phyloP scores from a whole-genome alignment of 2,113 vertebrate genomes.

The Corythornis madagascariensis region DNA sequence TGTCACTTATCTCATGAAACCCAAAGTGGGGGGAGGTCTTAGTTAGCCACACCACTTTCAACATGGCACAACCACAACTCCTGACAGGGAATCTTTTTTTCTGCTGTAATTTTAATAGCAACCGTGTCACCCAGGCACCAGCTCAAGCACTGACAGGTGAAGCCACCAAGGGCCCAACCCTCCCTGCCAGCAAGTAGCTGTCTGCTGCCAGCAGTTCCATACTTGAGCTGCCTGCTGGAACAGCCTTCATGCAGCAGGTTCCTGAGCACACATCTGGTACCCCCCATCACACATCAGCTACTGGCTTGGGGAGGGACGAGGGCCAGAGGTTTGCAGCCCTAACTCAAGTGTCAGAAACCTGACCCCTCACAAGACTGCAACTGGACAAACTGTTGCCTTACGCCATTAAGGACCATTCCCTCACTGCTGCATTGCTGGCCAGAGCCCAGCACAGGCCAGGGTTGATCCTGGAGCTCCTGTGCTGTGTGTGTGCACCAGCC shows the following conservation, averaged over 20 bases:
- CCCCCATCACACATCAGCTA: fast-evolving
- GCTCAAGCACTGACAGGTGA: not conserved
- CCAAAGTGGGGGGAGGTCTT: not conserved
- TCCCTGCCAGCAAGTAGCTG: not conserved
- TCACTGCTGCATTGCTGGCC: not conserved
- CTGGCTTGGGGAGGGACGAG: too few relatives aligned
- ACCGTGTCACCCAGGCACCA: not conserved
- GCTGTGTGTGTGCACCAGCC: fast-evolving
- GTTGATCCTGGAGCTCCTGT: not conserved
- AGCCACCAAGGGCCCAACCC: not conserved
- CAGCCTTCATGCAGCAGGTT: not conserved
- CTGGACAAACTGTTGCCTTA: not conserved
- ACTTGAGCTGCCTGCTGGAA: not conserved
- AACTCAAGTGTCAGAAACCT: not conserved
- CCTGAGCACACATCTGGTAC: fast-evolving
- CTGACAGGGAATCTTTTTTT: not conserved
- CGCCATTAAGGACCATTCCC: not conserved
- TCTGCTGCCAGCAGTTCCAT: not conserved
- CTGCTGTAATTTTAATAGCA: not conserved
- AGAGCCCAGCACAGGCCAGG: not conserved
- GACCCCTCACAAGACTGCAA: not conserved
- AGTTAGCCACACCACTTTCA: not conserved
- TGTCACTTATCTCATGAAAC: not conserved
- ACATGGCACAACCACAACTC: not conserved
- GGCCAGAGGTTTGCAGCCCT: not conserved